A percentile compares a stretch with the other conserved stretches of the same genome.
These are phyloP conservation scores for Cyanocitta stelleri DNA, from an alignment of 2,113 vertebrate genomes.

Conservation along the genomic window DNA sequence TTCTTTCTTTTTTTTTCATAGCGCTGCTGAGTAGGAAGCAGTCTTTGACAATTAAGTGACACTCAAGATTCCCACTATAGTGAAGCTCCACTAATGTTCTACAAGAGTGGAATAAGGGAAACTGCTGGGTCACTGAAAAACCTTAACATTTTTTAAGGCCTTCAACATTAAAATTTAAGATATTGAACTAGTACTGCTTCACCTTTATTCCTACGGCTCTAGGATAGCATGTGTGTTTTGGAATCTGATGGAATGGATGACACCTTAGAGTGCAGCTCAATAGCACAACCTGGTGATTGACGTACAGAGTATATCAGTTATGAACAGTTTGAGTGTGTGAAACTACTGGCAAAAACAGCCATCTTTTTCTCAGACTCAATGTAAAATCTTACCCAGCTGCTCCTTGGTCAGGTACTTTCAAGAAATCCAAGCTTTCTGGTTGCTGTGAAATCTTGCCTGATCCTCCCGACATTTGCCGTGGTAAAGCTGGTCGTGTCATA, in stretches of 20 bases:
- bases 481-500: slow-evolving; percentile 77
- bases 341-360: neutral
- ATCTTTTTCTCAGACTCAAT: neutral
- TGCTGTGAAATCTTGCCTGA: slow-evolving; percentile 73
- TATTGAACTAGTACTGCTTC: neutral
- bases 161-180: neutral
- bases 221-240: neutral
- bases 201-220: neutral
- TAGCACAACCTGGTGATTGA: neutral
- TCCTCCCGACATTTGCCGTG: slow-evolving; percentile 69
- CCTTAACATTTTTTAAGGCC: neutral
- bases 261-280: neutral
- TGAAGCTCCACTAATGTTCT: neutral
- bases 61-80: neutral
- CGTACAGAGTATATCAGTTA: neutral
- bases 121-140: neutral
- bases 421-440: slow-evolving; percentile 86
- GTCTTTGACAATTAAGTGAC: neutral
- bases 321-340: neutral
- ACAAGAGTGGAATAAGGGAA: neutral
- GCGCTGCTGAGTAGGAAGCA: neutral
- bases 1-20: neutral
- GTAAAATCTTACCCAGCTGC: slow-evolving; percentile 90
- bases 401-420: slow-evolving; percentile 92
- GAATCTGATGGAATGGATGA: neutral